phyloP scores from a whole-genome alignment of 2,888 invertebrate genomes.

The Endomychus coccineus region DNA sequence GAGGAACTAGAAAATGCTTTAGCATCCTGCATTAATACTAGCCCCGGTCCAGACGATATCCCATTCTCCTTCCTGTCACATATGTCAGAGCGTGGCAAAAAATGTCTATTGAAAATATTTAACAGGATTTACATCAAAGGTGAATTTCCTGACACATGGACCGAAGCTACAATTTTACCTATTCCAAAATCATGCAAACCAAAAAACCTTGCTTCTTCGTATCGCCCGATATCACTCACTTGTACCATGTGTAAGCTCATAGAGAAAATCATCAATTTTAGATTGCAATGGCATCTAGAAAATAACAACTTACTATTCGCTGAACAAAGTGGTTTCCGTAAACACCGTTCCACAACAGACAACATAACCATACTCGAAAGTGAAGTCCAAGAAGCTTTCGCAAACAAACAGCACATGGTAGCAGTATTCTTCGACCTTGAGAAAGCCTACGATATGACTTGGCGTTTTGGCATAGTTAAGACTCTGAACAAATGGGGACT shows the following conservation, averaged over 20 bases:
- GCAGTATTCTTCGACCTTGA: too few species aligned
- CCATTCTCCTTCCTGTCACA: not conserved
- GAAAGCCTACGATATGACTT: too few species aligned
- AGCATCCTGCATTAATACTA: not conserved
- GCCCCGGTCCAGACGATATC: not conserved
- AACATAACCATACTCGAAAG: too few species aligned
- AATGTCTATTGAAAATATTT: not conserved
- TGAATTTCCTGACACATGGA: not conserved
- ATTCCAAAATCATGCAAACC: too few species aligned
- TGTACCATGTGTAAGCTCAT: conserved; percentile 8
- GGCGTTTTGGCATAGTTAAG: too few species aligned
- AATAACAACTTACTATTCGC: too few species aligned
- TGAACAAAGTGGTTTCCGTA: too few species aligned
- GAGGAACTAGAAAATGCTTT: conserved; percentile 1
- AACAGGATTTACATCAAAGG: not conserved
- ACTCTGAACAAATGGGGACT: too few species aligned
- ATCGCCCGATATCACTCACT: conserved; percentile 5
- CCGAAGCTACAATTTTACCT: not conserved
- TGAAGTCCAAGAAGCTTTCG: too few species aligned
- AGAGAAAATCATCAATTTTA: conserved; percentile 4
- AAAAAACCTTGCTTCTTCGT: conserved; percentile 1
- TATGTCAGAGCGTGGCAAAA: not conserved
- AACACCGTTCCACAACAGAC: too few species aligned
- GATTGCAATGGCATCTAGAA: conserved; percentile 7
- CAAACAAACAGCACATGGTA: too few species aligned